Evolutionary conservation across 2,113 vertebrate species (phyloP), one percentile per base, ranked within the genome.

Genomic region (Salminus brasiliensis): DNA sequence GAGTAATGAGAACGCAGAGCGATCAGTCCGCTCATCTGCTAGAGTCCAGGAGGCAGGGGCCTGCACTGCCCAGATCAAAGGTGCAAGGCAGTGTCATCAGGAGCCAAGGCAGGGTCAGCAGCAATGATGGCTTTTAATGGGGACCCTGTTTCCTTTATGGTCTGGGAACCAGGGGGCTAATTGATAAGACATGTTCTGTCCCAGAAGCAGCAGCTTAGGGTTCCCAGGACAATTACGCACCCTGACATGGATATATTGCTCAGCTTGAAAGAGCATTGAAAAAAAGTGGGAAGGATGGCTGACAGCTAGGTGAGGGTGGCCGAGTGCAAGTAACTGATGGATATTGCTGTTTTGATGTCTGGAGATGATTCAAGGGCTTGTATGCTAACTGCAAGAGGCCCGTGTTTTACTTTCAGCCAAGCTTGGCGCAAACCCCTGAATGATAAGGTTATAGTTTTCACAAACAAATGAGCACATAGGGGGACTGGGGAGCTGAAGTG

Each of bases 41-140:
- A 79, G 77, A 87, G 78, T 72, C 67, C 66, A 75, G 81, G 77
- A 87, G 78, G 45, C 59, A 34, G 83, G 67, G 82, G 80, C 84
- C 78, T 78, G 34, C 72, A 72, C 81, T 78, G 62, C 65, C 70
- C 83, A 86, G 86, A 89, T 89, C 88, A 91, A 90, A 90, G 88
- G 85, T 87, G 86, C 83, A 66, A 80, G 78, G 65, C 52, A 76
- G 84, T 77, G 71, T 84, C 85, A 86, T 87, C 85, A 85, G 69
- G 63, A 85, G 85, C 76, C 82, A 85, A 80, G 29, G 59, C 69
- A 29, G 77, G 85, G 83, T 87, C 88, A 87, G 81, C 80, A 71
- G 68, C 82, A 85, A 76, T 73, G 77, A 70, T 74, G 66, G 43
- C 77, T 82, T 85, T 84, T 89, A 87, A 87, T 85, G 83, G 87